Conservation (phyloP, 1,140 invertebrate genomes). For the Bombus pascuorum region DNA sequence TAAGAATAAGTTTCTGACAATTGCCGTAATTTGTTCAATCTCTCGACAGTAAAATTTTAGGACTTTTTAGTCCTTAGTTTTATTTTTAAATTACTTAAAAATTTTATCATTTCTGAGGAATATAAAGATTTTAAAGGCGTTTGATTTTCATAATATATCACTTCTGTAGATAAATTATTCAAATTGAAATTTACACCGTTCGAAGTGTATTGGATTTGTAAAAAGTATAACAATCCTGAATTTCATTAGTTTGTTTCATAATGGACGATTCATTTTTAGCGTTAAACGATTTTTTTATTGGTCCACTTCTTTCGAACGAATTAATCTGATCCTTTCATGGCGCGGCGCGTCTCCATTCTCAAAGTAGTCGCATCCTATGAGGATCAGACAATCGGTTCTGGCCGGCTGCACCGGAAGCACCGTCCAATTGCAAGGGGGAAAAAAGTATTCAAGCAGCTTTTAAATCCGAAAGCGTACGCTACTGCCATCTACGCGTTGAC, state of each 20-base stretch:
- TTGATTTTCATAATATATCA: no score
- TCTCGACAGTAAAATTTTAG: no score
- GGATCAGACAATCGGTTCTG: not conserved
- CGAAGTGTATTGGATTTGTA: not conserved
- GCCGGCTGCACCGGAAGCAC: not conserved
- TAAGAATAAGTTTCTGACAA: no score
- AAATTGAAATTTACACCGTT: not conserved
- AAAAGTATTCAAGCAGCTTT: conserved; percentile 44
- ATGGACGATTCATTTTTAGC: not conserved
- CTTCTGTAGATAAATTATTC: no score
- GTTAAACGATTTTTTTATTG: not conserved
- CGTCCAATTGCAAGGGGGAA: conserved; percentile 25
- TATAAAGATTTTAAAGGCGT: no score
- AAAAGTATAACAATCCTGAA: not conserved
- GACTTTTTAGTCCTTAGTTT: no score
- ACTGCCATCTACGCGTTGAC: conserved; percentile 68
- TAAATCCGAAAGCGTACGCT: conserved; percentile 65
- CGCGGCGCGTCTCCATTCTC: not conserved
- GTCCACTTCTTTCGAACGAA: not conserved
- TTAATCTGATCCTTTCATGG: not conserved
- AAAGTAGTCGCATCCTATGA: not conserved
- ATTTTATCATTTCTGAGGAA: no score
- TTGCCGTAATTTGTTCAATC: no score
- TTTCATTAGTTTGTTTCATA: not conserved
- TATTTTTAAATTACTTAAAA: no score